Base-by-base conservation (phyloP, 2,888 invertebrate genomes). In the Conus canariensis region DNA sequence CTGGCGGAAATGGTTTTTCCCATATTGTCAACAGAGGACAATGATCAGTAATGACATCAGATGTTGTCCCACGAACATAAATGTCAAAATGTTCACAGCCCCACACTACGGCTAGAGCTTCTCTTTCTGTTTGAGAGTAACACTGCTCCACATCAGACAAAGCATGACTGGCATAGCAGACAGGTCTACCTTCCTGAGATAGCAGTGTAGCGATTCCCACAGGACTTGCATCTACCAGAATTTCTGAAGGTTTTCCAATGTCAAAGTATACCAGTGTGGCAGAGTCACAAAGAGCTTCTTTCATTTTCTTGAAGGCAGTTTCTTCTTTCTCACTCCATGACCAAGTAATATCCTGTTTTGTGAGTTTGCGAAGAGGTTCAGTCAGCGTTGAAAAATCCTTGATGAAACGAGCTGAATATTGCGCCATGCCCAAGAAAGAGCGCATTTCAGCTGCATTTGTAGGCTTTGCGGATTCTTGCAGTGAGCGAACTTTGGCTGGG, bases 21-120 rank as follows among this genome's bases (percentile, higher is more conserved):
- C 92, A 93, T 58, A 95, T 93, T n/a, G 91, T 89, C 58, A 92
- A 90, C 56, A 95, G 91, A 9, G 94, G 94, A 88, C 94, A 93
- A 92, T 95, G 95, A 91, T 93, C 94, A 19, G 93, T 94, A 82
- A 93, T 64, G 12, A 95, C 85, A 3, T 82, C 91, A 87, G 94
- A 93, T 60, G 85, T 74, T 22, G 85, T 90, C 56, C 95, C 95
- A 89, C 92, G 93, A 8, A 95, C 83, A 85, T 93, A 95, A 56
- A 94, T 67, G 82, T 93, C 92, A 90, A 94, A 95, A 85, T 94
- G 93, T 90, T 95, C 94, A 64, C 92, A 91, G 9, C 91, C 92
- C 94, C 93, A 94, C 0, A 94, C 93, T 10, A 94, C 92, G 19
- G 93, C 94, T 56, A 94, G n/a, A 85, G 92, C 91, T 87, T 94